Evolutionary conservation across 2,888 invertebrate genomes (phyloP).

Genomic region (Drosophila hamatofila): DNA sequence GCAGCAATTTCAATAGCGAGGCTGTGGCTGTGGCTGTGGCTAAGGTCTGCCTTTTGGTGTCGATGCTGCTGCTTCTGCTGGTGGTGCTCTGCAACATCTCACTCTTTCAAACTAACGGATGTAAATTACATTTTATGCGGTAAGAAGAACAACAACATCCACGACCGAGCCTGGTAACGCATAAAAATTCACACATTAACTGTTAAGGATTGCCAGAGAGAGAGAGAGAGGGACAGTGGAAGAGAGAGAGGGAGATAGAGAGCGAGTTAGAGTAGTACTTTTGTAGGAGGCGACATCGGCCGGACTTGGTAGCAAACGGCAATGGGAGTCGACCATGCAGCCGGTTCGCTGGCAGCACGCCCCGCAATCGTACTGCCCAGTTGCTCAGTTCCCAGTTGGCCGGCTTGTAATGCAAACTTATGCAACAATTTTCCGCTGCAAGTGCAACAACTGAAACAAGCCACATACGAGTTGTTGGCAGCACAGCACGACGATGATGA

Average conservation of each 20-base stretch:
- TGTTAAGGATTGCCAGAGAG: conserved; percentile 68
- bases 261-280: conserved; percentile 14
- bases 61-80: conserved; percentile 12
- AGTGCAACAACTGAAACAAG: conserved; percentile 74
- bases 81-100: conserved; percentile 40
- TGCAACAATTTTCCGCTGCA: conserved; percentile 77
- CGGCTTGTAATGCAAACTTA: conserved; percentile 72
- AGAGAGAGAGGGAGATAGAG: not conserved
- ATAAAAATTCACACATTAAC: conserved; percentile 81
- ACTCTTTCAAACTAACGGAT: conserved; percentile 72
- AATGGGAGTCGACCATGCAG: conserved; percentile 73
- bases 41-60: conserved; percentile 3
- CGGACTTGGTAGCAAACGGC: conserved; percentile 38
- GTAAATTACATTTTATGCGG: conserved; percentile 80
- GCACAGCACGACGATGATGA: conserved; percentile 56
- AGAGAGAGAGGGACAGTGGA: not conserved
- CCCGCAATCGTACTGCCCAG: conserved; percentile 19
- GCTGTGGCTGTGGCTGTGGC: conserved; percentile 12
- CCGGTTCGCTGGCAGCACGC: conserved; percentile 51
- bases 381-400: conserved; percentile 36
- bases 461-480: conserved; percentile 46
- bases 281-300: conserved; percentile 22
- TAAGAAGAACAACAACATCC: conserved; percentile 64
- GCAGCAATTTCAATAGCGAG: conserved; percentile 60
- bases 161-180: conserved; percentile 75